Base-by-base conservation (phyloP, 2,797 vertebrate species). In the Holocentrus rufus region DNA sequence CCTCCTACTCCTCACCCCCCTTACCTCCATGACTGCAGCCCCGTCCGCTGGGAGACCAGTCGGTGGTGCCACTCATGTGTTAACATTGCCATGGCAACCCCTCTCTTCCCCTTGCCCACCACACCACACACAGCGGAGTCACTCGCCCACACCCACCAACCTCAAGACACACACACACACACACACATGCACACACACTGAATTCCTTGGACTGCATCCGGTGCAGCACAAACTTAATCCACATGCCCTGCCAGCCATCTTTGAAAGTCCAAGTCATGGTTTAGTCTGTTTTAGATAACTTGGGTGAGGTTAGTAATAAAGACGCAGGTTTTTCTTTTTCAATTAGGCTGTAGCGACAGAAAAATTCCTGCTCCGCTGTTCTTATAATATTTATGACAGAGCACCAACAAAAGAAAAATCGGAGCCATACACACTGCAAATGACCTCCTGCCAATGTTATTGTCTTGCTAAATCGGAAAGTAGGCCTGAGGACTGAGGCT, bases 51-150 rank as follows among this genome's bases (percentile, higher is more conserved):
- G 92, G 92, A 92, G 91, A 92, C 92, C 85, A 81, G 92, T 92
- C 87, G 88, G 88, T 85, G 88, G 90, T 93, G 92, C 92, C 93
- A 94, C 92, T 94, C 92, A 93, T 94, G 93, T 94, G 94, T 94
- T 94, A 94, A 93, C 90, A 93, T 94, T 65, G 85, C 93, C 93
- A 94, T 94, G 91, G 93, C 93, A 94, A 94, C 94, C 88, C 89
- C 86, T 92, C 90, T 94, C 90, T 92, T 92, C 90, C 89, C 92
- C 87, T 92, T 93, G 91, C 92, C 93, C 93, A 92, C 90, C 87
- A 91, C 69, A 58, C 86, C 83, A 88, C 90, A 92, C 88, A 77
- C 76, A 82, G 71, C 67, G 34, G 65, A 90, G 82, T 84, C 87
- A 77, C 88, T 84, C 73, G 77, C 85, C 82, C 90, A 91, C 92